phyloP scores from a whole-genome alignment of 2,113 vertebrate species.

The Eulemur macaco region DNA sequence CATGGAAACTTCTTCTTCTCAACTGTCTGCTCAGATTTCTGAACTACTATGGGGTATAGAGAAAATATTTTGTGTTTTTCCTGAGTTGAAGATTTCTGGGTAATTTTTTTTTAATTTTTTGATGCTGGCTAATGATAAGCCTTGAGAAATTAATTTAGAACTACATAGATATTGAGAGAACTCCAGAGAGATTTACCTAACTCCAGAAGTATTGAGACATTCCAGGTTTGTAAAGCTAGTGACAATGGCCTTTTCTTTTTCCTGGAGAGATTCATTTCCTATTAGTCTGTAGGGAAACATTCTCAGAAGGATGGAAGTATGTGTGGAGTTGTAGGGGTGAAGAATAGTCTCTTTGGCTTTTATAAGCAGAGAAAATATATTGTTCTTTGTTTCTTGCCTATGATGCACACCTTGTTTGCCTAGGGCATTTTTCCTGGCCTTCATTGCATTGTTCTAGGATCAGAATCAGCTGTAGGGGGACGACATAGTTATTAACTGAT shows the following conservation, averaged over 20 bases:
- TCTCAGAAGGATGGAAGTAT: background rate
- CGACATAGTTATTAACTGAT: background rate
- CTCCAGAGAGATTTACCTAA: background rate
- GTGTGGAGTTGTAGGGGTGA: background rate
- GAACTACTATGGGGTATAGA: background rate
- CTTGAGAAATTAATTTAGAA: background rate
- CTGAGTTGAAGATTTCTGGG: background rate
- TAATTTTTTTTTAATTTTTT: background rate
- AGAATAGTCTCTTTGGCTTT: background rate
- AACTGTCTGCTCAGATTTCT: background rate
- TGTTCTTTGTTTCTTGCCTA: background rate
- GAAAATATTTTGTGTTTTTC: background rate
- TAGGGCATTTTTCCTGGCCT: background rate
- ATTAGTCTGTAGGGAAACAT: background rate
- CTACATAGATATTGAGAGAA: background rate
- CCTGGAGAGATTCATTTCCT: background rate
- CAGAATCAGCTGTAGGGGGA: background rate
- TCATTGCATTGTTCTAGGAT: background rate
- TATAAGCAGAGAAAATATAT: background rate
- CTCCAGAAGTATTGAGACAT: background rate
- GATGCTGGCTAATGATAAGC: background rate
- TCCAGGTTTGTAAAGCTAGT: background rate
- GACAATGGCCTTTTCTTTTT: background rate
- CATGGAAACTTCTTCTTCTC: background rate
- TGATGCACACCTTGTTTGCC: background rate